A percentile compares a stretch with the other conserved stretches of the same genome.
Conservation (phyloP, 2,113 vertebrate species). For the Myotis lucifugus region DNA sequence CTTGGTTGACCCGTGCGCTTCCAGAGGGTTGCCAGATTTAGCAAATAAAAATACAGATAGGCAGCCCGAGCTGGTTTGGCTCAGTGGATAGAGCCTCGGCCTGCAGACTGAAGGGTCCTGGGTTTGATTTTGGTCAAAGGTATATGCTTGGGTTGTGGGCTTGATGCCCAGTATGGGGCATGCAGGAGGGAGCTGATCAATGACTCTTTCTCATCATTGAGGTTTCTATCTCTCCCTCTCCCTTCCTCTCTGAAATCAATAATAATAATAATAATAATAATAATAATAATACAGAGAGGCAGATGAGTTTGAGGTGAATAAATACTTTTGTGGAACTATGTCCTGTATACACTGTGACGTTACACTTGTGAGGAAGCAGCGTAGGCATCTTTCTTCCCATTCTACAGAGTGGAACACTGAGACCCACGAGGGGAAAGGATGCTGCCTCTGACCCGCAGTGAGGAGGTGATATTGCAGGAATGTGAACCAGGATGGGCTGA, state of each 20-base stretch:
- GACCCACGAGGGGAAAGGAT: rapidly evolving
- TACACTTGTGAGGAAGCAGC: neutral
- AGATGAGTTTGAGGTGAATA: neutral
- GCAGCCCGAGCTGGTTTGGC: neutral
- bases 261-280: neutral
- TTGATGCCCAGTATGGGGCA: too few relatives aligned
- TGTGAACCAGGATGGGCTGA: neutral
- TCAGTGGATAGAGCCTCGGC: too few relatives aligned
- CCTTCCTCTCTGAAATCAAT: too few relatives aligned
- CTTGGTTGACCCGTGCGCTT: neutral
- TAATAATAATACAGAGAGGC: neutral
- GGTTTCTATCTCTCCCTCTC: too few relatives aligned
- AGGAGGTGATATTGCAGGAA: neutral
- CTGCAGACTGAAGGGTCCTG: too few relatives aligned
- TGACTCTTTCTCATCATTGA: too few relatives aligned
- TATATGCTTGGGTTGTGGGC: too few relatives aligned
- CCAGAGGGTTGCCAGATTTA: neutral
- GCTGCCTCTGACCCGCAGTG: rapidly evolving
- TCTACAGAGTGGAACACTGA: neutral
- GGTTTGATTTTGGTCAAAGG: too few relatives aligned
- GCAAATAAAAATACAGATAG: neutral
- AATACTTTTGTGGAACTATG: neutral
- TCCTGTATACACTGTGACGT: too few relatives aligned
- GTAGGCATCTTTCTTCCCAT: too few relatives aligned
- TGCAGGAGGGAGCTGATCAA: too few relatives aligned